A percentile compares a stretch with the other conserved stretches of the same genome.
phyloP scores from a whole-genome alignment of 2,888 invertebrate genomes.

The Drosophila pseudotalamancana region DNA sequence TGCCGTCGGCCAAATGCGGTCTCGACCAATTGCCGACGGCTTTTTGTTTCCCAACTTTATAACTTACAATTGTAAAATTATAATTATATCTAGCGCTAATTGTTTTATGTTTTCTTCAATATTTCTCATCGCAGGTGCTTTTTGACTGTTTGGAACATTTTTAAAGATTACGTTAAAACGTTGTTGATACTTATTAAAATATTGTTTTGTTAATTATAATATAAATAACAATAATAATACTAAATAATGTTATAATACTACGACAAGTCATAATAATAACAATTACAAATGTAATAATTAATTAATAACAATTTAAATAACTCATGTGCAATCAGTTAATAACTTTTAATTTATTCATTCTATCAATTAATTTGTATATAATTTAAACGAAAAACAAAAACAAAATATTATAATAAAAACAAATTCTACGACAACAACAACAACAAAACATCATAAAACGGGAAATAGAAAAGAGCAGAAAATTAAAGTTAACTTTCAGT shows the following conservation, averaged over 20 bases:
- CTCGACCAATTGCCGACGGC: constrained; percentile 36
- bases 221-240: constrained; percentile 50
- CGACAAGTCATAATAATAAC: constrained; percentile 50
- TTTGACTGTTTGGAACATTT: constrained; percentile 85
- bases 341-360: constrained; percentile 64
- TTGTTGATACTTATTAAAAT: constrained; percentile 84
- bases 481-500: constrained; percentile 75
- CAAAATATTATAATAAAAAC: constrained; percentile 27
- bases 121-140: constrained; percentile 81
- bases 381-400: constrained; percentile 42
- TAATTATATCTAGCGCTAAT: too few species aligned
- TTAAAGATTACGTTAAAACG: constrained; percentile 84
- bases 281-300: constrained; percentile 59
- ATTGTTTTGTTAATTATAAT: constrained; percentile 80
- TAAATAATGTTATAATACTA: constrained; percentile 49
- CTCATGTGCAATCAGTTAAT: constrained; percentile 76
- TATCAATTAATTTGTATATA: constrained; percentile 58
- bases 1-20: constrained; percentile 36
- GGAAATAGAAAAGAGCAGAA: constrained; percentile 55
- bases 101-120: constrained; percentile 43
- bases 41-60: neutral
- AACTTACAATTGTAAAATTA: neutral
- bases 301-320: constrained; percentile 41
- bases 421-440: constrained; percentile 65
- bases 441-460: constrained; percentile 47